Conservation (phyloP, 2,113 vertebrate species). For the Capreolus pygargus region DNA sequence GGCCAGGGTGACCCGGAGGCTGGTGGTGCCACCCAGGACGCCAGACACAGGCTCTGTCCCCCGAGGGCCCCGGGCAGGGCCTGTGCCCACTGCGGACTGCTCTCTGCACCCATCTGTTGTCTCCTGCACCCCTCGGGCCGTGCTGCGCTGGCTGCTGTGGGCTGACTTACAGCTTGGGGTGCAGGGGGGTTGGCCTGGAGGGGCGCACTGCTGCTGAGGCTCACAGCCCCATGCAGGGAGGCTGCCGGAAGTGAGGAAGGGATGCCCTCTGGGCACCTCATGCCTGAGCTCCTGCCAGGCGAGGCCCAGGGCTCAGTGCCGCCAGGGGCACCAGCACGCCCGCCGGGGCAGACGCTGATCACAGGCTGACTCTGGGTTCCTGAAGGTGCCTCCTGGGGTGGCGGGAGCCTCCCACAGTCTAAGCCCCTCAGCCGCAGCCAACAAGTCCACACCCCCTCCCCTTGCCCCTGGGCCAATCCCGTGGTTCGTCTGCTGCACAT, state of each 20-base stretch:
- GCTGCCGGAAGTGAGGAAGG: background rate
- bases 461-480: rapidly evolving
- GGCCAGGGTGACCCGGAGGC: background rate
- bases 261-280: rapidly evolving
- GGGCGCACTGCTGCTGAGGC: too few relatives aligned
- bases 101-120: background rate
- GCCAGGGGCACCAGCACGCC: rapidly evolving
- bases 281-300: background rate
- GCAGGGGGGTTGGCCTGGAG: background rate
- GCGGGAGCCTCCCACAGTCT: rapidly evolving
- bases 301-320: background rate
- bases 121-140: background rate
- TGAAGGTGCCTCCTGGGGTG: background rate
- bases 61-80: background rate
- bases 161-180: too few relatives aligned
- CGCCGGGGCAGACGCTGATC: rapidly evolving
- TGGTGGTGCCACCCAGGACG: background rate
- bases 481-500: background rate
- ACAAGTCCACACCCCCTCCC: background rate
- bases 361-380: background rate
- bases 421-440: rapidly evolving
- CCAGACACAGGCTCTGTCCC: background rate
- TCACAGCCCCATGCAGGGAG: background rate
- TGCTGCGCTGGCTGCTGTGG: background rate
- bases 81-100: background rate